These are phyloP conservation scores for Psittacus erithacus DNA, from an alignment of 2,113 vertebrate genomes.

Conservation along the genomic window DNA sequence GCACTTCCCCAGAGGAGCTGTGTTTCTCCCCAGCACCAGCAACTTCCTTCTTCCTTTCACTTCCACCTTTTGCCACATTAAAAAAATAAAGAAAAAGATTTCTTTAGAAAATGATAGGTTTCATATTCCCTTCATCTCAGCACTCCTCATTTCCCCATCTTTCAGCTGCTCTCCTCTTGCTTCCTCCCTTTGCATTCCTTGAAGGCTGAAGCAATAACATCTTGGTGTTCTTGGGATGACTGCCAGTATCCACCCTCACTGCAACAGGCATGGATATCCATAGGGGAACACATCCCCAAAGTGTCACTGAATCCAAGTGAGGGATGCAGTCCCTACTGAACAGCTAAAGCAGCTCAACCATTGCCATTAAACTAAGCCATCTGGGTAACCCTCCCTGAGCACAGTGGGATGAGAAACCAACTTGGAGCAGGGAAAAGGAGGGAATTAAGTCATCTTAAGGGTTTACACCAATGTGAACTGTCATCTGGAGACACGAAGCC, in stretches of 20 bases:
- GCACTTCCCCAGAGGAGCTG: conserved; percentile 14
- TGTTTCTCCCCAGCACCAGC: background rate
- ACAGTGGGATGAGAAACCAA: background rate
- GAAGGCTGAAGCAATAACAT: background rate
- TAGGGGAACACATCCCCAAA: background rate
- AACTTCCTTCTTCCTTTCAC: conserved; percentile 52
- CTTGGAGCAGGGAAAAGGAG: background rate
- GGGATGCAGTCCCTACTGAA: background rate
- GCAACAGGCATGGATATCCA: background rate
- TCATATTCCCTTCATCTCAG: conserved; percentile 35
- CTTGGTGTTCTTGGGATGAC: rapidly evolving
- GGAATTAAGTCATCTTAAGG: background rate
- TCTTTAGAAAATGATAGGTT: background rate
- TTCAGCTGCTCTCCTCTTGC: background rate
- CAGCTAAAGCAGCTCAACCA: background rate
- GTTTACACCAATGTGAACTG: background rate
- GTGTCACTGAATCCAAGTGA: background rate
- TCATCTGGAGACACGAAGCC: background rate
- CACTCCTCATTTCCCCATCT: conserved; percentile 41
- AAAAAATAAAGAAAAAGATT: background rate
- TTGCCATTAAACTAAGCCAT: background rate
- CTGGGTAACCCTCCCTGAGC: background rate
- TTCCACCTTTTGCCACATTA: conserved; percentile 2
- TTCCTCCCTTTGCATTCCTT: background rate
- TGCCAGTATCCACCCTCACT: background rate